Evolutionary conservation across 1,140 invertebrate species (phyloP).

Genomic region (Drosophila bocqueti): DNA sequence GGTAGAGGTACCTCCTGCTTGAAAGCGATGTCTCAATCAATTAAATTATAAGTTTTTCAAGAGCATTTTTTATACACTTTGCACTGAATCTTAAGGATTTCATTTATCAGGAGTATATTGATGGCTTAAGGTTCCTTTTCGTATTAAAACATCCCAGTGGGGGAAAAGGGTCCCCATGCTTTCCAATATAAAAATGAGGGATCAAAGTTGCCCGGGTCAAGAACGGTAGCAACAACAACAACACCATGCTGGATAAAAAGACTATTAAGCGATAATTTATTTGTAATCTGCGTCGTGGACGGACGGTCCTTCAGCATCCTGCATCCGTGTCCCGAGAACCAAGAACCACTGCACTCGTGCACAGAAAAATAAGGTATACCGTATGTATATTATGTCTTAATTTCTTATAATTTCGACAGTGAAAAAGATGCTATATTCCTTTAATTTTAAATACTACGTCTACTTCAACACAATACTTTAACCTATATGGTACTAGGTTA

Average conservation of each 20-base stretch:
- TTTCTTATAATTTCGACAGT: neutral
- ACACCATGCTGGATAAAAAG: slow-evolving; percentile 53
- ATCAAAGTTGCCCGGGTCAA: slow-evolving; percentile 41
- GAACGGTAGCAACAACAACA: slow-evolving; percentile 11
- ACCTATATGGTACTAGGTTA: neutral
- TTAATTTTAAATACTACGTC: neutral
- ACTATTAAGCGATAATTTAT: slow-evolving; percentile 83
- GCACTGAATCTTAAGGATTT: neutral
- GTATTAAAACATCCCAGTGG: slow-evolving; percentile 24
- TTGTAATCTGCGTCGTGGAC: slow-evolving; percentile 77
- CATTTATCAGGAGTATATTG: neutral
- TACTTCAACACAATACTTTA: neutral
- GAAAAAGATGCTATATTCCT: too few species aligned
- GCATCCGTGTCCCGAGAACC: slow-evolving; percentile 16
- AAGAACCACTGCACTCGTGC: slow-evolving; percentile 15
- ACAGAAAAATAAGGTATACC: neutral
- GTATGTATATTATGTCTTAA: neutral
- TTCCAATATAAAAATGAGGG: slow-evolving; percentile 57
- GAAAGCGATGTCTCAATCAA: neutral
- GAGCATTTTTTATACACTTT: neutral
- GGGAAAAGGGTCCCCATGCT: slow-evolving; percentile 13
- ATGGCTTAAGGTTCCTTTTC: neutral
- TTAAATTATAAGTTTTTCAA: neutral
- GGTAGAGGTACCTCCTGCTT: too few species aligned
- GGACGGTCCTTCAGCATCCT: slow-evolving; percentile 42